A percentile compares a stretch with the other conserved stretches of the same genome.
Conservation (phyloP, 2,888 invertebrate species). For the Sisyra nigra region DNA sequence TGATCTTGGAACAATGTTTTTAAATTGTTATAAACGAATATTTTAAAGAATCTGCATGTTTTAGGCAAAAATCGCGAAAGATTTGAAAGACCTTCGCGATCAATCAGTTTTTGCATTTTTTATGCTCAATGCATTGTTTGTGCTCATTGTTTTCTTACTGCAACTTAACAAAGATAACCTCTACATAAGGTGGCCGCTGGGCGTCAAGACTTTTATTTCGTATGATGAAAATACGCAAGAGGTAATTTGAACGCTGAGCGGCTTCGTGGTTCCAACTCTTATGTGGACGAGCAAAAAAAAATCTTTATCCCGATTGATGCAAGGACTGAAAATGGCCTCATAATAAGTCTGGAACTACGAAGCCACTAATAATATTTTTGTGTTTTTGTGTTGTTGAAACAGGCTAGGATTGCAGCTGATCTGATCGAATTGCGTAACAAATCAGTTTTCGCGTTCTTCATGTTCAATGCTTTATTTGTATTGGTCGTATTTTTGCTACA, state of each 20-base stretch:
- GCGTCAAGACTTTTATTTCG: slow-evolving; percentile 85
- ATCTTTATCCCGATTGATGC: not conserved
- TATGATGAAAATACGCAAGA: slow-evolving; percentile 80
- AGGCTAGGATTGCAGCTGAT: slow-evolving; percentile 80
- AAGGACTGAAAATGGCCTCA: not conserved
- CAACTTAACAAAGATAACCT: slow-evolving; percentile 96
- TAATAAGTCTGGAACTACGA: slow-evolving; percentile 5
- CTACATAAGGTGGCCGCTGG: slow-evolving; percentile 92
- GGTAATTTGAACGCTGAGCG: slow-evolving; percentile 44
- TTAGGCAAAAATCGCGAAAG: slow-evolving; percentile 79
- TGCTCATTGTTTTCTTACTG: slow-evolving; percentile 94
- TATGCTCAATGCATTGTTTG: slow-evolving; percentile 98
- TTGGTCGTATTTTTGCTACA: slow-evolving; percentile 97
- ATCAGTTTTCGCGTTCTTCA: slow-evolving; percentile 94
- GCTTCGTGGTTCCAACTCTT: slow-evolving; percentile 12
- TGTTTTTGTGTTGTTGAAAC: slow-evolving; percentile 18
- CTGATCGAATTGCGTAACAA: slow-evolving; percentile 92
- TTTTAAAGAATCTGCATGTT: slow-evolving; percentile 21
- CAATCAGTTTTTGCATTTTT: slow-evolving; percentile 92
- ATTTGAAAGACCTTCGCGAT: slow-evolving; percentile 88
- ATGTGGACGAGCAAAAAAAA: slow-evolving; percentile 2
- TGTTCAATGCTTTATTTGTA: slow-evolving; percentile 99
- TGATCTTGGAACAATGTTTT: not conserved
- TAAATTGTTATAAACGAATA: not conserved
- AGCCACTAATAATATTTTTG: slow-evolving; percentile 5